Evolutionary conservation across 2,797 vertebrate genomes (phyloP).

Genomic region (Sebastes vulpes): DNA sequence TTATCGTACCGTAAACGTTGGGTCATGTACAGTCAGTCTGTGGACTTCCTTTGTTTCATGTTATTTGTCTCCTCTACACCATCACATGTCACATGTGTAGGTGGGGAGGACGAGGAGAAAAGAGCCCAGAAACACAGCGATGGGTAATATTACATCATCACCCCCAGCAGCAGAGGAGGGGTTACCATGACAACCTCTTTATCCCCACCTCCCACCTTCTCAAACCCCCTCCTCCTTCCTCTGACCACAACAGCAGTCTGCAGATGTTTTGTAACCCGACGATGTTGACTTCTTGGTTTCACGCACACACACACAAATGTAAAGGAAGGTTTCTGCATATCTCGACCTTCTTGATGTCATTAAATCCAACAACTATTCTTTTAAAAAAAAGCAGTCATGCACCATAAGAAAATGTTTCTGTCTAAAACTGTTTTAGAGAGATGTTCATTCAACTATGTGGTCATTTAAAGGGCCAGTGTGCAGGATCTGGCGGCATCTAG

Average conservation of each 20-base stretch:
- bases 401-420: not conserved
- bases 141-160: slow-evolving; percentile 65
- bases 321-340: not conserved
- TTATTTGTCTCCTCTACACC: not conserved
- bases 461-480: not conserved
- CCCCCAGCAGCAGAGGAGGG: slow-evolving; percentile 48
- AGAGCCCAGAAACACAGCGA: slow-evolving; percentile 20
- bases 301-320: not conserved
- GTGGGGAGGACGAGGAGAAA: slow-evolving; percentile 13
- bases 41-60: not conserved
- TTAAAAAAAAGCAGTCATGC: not conserved
- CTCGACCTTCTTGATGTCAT: not conserved
- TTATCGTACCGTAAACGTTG: not conserved
- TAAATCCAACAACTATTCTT: not conserved
- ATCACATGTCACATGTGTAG: not conserved
- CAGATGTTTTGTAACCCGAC: slow-evolving; percentile 46
- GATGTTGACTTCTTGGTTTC: not conserved
- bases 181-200: slow-evolving; percentile 78
- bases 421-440: not conserved
- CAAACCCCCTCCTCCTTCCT: slow-evolving; percentile 1
- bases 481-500: not conserved
- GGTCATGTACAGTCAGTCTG: not conserved
- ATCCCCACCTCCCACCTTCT: not conserved
- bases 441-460: not conserved
- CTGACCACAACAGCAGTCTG: slow-evolving; percentile 35